Conservation (phyloP, 2,888 invertebrate genomes). For the Byasa hedistus region DNA sequence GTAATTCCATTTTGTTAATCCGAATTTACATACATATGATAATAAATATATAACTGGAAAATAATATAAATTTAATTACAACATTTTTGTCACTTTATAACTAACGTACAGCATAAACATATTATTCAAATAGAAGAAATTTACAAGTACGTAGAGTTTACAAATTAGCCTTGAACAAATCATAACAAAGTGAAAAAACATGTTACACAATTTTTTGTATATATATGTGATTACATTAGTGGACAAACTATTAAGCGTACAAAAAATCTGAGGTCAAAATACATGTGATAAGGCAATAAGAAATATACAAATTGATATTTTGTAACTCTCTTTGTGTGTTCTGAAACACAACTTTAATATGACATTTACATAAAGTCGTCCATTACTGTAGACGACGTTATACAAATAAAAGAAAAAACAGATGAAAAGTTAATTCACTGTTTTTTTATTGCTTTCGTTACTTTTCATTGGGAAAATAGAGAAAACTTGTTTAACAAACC, state of each 20-base stretch:
- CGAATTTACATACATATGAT: too few relatives aligned
- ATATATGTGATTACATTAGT: neutral
- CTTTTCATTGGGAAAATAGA: too few relatives aligned
- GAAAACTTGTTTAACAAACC: too few relatives aligned
- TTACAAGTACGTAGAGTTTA: neutral
- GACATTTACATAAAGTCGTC: too few relatives aligned
- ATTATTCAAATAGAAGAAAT: neutral
- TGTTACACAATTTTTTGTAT: neutral
- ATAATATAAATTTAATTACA: too few relatives aligned
- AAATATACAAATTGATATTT: neutral
- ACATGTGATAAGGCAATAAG: neutral
- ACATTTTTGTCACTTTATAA: too few relatives aligned
- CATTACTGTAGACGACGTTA: too few relatives aligned
- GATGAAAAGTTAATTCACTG: too few relatives aligned
- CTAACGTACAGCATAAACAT: neutral
- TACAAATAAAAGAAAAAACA: too few relatives aligned
- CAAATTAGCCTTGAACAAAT: conserved; percentile 17
- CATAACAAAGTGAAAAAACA: neutral
- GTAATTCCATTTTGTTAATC: too few relatives aligned
- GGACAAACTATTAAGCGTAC: neutral
- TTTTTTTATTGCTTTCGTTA: too few relatives aligned
- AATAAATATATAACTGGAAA: too few relatives aligned
- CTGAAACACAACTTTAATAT: neutral
- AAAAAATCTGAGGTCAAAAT: neutral
- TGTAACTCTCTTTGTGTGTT: neutral